Base-by-base conservation (phyloP, 2,888 invertebrate genomes). In the Morpho deidamia region DNA sequence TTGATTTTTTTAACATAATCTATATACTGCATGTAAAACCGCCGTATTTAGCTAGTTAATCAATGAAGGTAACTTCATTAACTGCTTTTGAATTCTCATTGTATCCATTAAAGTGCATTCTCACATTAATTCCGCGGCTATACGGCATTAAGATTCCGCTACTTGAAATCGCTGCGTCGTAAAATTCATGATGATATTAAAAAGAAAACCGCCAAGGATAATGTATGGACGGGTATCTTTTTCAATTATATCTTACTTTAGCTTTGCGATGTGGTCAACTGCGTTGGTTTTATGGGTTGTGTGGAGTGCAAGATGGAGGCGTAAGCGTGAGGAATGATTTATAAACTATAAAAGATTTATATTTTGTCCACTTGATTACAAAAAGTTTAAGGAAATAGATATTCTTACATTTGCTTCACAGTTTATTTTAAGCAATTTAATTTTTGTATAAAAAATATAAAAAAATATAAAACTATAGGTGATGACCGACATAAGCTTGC, bases 231-330 rank as follows among this genome's bases (percentile, higher is more conserved):
- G 37, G 51, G 54, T 57, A 57, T 54, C 54, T 57, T 57, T 60
- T 56, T 59, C 61, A 59, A 63, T 63, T 63, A 63, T 53, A 54
- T 55, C 57, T 55, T 41, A 60, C 52, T 61, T 53, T 53, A 44
- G 37, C 55, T 53, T 59, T 59, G 52, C 53, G 55, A 41, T 63
- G 61, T 55, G 63, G 61, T 60, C 58, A 55, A 48, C 14, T 58
- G 55, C 53, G 51, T 57, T 37, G 7, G 33, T 56, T 52, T 55
- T 47, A 46, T 14, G 51, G 14, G 14, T 41, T 41, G n/a, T 8
- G 32, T 32, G 23, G 46, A 48, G 42, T 23, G 9, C 23, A 11
- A 54, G 43, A 40, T 32, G 40, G 7, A 51, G 37, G 51, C 38
- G 56, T 7, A n/a, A 53, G 53, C 51, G 57, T 9, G 5, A 5